Percentiles rank a stretch among this genome's conserved stretches.
phyloP scores from a whole-genome alignment of 2,888 invertebrate genomes.

The Hemistola chrysoprasaria region DNA sequence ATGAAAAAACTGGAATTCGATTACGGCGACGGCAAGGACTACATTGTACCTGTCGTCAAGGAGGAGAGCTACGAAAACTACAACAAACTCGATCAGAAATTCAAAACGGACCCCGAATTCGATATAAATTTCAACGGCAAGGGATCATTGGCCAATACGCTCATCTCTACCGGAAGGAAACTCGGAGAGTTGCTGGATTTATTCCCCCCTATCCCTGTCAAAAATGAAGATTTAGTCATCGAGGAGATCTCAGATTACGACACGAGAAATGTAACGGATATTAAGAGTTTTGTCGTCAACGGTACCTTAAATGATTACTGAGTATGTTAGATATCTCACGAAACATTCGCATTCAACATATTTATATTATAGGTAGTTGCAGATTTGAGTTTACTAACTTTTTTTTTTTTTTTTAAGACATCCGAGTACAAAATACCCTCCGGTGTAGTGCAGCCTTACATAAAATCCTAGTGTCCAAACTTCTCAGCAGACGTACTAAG shows the following conservation, averaged over 20 bases:
- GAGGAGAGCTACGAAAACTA: constrained; percentile 65
- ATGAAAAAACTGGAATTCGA: constrained; percentile 73
- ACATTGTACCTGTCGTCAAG: constrained; percentile 64
- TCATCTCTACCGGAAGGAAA: constrained; percentile 64
- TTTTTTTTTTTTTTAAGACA: too few species aligned
- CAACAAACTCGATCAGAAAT: constrained; percentile 51
- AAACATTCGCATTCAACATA: too few species aligned
- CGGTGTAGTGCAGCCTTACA: too few species aligned
- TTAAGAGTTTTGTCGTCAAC: constrained; percentile 69
- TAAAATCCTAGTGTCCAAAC: too few species aligned
- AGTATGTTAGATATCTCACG: too few species aligned
- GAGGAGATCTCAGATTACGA: constrained; percentile 71
- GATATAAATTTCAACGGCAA: constrained; percentile 32
- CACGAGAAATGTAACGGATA: constrained; percentile 59
- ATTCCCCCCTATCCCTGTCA: constrained; percentile 64
- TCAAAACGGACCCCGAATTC: constrained; percentile 44
- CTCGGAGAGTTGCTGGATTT: constrained; percentile 64
- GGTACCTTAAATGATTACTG: constrained; percentile 51
- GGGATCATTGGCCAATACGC: constrained; percentile 54
- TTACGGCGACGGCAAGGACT: constrained; percentile 65
- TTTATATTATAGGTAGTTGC: too few species aligned
- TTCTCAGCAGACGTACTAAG: too few species aligned
- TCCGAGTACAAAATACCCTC: too few species aligned
- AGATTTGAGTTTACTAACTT: too few species aligned
- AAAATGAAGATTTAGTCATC: constrained; percentile 64